Base-by-base conservation (phyloP, 2,888 invertebrate genomes). In the Microchrysa polita region DNA sequence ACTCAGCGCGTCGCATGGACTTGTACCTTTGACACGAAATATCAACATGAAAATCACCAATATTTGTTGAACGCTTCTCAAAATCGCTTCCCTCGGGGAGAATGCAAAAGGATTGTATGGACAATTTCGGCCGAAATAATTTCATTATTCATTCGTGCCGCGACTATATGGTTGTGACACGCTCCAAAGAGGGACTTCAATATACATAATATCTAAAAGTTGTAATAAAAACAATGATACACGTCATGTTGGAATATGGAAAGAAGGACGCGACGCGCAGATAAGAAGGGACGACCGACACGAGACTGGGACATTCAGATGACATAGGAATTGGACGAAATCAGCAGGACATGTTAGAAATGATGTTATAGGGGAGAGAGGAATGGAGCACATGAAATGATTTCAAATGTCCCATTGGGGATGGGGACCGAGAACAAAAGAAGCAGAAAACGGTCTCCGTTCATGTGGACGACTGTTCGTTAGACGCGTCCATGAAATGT, bases 41-140 rank as follows among this genome's bases (percentile, higher is more conserved):
- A 72, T 72, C 72, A 72, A 72, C 72, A 72, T 60, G 61, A 72
- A 72, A 72, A 60, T 61, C 59, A 60, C 61, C 72, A 72, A 72
- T 72, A 72, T 72, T 72, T 72, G 72, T 57, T 57, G 57, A 72
- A 57, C 72, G 61, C 60, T 59, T 72, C 52, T 44, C n/a, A n/a
- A 59, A 59, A 44, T 48, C 72, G 61, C 60, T 23, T 60, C 60
- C n/a, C 59, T 44, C 48, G 40, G 61, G 60, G 61, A n/a, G n/a
- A 48, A 72, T 59, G 48, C 72, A 57, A 72, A 72, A 72, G 72
- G 72, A 72, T 72, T 72, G n/a, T n/a, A n/a, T n/a, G 72, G 72
- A 72, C 59, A 72, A 72, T 72, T 72, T 72, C 16, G n/a, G 27
- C 72, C 40, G 48, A 60, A 72, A 72, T 72, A 72, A 72, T 72